Percentiles rank a stretch among this genome's conserved stretches.
These are phyloP conservation scores for Trichopoda pennipes DNA, from an alignment of 2,888 invertebrate genomes.

Conservation along the genomic window DNA sequence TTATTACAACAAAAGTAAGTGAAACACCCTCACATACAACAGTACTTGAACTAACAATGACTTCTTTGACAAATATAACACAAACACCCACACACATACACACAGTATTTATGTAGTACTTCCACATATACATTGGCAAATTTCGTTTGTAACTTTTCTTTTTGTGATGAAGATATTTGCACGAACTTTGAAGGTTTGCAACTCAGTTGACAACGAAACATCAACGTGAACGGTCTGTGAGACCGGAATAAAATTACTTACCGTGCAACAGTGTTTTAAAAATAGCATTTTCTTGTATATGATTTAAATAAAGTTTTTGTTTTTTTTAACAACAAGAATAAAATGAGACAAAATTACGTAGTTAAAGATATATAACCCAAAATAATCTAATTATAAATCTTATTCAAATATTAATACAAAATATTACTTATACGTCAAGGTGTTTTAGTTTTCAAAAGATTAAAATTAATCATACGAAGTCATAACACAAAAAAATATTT, in stretches of 20 bases:
- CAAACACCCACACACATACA: not conserved
- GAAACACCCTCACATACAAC: not conserved
- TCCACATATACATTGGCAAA: not conserved
- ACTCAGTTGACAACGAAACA: slow-evolving; percentile 57
- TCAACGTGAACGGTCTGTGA: slow-evolving; percentile 43
- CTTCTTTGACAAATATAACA: not conserved
- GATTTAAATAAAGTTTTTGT: not conserved
- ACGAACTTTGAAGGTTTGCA: slow-evolving; percentile 35
- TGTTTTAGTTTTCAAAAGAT: slow-evolving; percentile 7
- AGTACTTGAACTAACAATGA: not conserved
- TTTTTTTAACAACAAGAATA: not conserved
- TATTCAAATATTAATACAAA: not conserved
- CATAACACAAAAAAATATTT: not conserved
- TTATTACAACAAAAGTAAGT: not conserved
- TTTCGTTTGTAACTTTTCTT: not conserved
- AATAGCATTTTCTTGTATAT: not conserved
- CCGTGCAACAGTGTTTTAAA: not conserved
- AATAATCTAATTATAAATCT: not conserved
- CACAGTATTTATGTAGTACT: not conserved
- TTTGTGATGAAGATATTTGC: slow-evolving; percentile 21
- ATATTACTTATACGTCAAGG: slow-evolving; percentile 3
- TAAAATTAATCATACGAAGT: slow-evolving; percentile 25
- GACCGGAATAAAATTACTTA: slow-evolving; percentile 15
- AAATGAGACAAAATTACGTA: not conserved
- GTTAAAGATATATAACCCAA: not conserved